These are phyloP conservation scores for Alethe castanea DNA, from an alignment of 2,113 vertebrate genomes.

Conservation along the genomic window DNA sequence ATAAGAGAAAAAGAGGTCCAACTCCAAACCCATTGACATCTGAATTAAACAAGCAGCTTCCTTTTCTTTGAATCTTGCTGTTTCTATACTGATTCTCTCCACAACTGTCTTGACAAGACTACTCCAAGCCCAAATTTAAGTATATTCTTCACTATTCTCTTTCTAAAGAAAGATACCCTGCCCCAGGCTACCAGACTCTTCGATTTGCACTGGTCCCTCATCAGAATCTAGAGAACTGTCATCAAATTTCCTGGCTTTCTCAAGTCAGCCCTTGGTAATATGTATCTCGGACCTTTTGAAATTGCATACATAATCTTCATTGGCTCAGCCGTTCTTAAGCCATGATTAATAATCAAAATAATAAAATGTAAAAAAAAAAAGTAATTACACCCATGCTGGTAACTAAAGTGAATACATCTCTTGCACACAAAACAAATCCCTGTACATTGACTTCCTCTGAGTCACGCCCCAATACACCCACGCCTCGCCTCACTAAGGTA, in stretches of 20 bases:
- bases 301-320: conserved; percentile 47
- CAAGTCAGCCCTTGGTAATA: not conserved
- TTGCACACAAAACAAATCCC: conserved; percentile 70
- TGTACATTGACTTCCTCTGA: conserved; percentile 69
- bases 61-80: not conserved
- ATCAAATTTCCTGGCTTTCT: not conserved
- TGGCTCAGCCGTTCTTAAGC: conserved; percentile 63
- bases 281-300: conserved; percentile 35
- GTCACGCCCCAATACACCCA: conserved; percentile 75
- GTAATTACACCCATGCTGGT: conserved; percentile 67
- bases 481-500: conserved; percentile 76
- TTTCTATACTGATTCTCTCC: not conserved
- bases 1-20: not conserved
- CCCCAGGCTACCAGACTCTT: not conserved
- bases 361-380: conserved; percentile 48
- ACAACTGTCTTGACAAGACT: not conserved
- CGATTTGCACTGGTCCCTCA: not conserved
- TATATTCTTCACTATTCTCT: not conserved
- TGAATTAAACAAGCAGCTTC: not conserved
- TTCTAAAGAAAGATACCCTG: not conserved
- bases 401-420: conserved; percentile 72
- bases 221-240: not conserved
- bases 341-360: conserved; percentile 72
- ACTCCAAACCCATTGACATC: not conserved
- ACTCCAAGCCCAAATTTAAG: not conserved